phyloP scores from a whole-genome alignment of 92 coral and sea anemone genomes.

The Porites evermanni region DNA sequence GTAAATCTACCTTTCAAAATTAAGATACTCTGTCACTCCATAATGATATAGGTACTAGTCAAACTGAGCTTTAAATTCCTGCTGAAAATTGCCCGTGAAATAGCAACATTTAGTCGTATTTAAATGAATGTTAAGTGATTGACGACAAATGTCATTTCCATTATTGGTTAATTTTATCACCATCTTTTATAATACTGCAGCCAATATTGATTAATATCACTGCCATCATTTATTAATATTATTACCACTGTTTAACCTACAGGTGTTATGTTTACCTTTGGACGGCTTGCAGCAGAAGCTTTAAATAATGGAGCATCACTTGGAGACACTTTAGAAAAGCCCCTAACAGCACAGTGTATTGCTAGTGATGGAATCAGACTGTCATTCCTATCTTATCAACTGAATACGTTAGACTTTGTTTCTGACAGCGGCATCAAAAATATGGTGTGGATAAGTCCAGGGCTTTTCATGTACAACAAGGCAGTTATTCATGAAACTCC shows the following conservation, averaged over 20 bases:
- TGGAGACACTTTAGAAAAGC: slow-evolving; percentile 79
- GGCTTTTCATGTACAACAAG: slow-evolving; percentile 73
- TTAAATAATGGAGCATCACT: slow-evolving; percentile 56
- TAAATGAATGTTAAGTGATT: too few relatives aligned
- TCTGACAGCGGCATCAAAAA: slow-evolving; percentile 84
- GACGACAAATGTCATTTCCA: too few relatives aligned
- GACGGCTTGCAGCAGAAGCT: slow-evolving; percentile 90
- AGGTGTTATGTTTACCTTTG: slow-evolving; percentile 95
- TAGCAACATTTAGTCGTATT: too few relatives aligned
- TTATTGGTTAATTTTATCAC: too few relatives aligned
- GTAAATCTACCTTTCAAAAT: too few relatives aligned
- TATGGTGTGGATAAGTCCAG: slow-evolving; percentile 87
- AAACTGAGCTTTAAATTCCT: too few relatives aligned
- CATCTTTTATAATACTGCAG: too few relatives aligned
- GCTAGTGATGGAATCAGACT: slow-evolving; percentile 78
- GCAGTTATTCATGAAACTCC: slow-evolving; percentile 64
- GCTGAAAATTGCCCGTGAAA: too few relatives aligned
- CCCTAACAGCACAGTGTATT: slow-evolving; percentile 83
- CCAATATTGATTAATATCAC: too few relatives aligned
- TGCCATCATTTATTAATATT: too few relatives aligned
- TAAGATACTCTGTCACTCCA: too few relatives aligned
- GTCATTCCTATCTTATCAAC: slow-evolving; percentile 82
- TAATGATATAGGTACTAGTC: too few relatives aligned
- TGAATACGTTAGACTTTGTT: slow-evolving; percentile 86
- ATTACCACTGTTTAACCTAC: slow-evolving; percentile 2